Conservation (phyloP, 2,888 invertebrate species). For the Scaptomyza parva region DNA sequence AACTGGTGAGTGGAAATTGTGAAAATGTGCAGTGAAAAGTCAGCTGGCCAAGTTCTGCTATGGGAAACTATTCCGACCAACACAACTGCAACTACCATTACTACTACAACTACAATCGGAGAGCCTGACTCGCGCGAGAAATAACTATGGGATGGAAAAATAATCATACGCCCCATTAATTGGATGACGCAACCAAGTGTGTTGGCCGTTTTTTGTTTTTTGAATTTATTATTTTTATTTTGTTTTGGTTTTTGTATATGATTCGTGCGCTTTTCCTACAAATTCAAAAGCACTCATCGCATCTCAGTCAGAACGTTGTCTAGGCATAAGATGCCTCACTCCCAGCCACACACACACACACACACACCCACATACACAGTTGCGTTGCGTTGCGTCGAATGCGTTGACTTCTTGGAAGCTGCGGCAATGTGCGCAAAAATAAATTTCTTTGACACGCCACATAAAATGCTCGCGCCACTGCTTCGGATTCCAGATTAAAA, state of each 20-base stretch:
- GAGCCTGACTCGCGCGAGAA: slow-evolving; percentile 20
- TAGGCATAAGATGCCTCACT: slow-evolving; percentile 23
- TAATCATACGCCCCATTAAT: slow-evolving; percentile 80
- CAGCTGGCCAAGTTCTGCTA: slow-evolving; percentile 69
- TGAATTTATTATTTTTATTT: not conserved
- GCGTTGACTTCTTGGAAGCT: slow-evolving; percentile 61
- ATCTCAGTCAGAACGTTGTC: slow-evolving; percentile 45
- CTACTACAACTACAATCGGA: not conserved
- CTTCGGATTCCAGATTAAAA: slow-evolving; percentile 30
- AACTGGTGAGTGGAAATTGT: slow-evolving; percentile 67
- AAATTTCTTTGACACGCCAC: slow-evolving; percentile 67
- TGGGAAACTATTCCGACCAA: slow-evolving; percentile 55
- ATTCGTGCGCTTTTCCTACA: slow-evolving; percentile 59
- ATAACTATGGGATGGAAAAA: slow-evolving; percentile 46
- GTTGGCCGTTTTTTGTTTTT: slow-evolving; percentile 31
- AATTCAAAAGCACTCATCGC: slow-evolving; percentile 65
- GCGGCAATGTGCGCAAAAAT: slow-evolving; percentile 63
- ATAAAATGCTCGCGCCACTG: slow-evolving; percentile 49
- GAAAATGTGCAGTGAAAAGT: slow-evolving; percentile 81
- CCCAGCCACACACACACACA: not conserved
- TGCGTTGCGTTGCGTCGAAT: slow-evolving; percentile 15
- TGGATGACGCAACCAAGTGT: slow-evolving; percentile 65
- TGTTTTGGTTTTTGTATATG: slow-evolving; percentile 25
- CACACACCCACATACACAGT: slow-evolving; percentile 6
- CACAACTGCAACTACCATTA: not conserved